Evolutionary conservation across 1,140 invertebrate species (phyloP), one percentile per base, ranked within the genome.

Genomic region (Triops cancriformis): DNA sequence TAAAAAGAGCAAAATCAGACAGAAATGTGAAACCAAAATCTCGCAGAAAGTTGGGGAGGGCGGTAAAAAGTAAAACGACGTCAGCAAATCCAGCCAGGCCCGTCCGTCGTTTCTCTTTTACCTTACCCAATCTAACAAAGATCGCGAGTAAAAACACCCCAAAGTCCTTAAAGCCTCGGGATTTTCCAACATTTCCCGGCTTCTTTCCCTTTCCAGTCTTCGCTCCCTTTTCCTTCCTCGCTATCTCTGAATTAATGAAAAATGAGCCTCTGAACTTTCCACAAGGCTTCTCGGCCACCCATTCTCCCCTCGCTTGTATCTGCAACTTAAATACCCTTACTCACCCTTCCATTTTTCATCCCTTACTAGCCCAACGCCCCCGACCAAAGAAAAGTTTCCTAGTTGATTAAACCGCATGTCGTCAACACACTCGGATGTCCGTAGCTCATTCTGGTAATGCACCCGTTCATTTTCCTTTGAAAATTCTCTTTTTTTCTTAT

Each of bases 371-470:
- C n/a, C 14, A 45, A 45, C n/a, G 31, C 7, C 31, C 7, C 7
- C 10, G 18, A 64, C 0, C 0, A 64, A 64, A 64, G 51, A 64
- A 23, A 23, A 23, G 51, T n/a, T 64, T 64, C 51, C 10, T n/a
- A 64, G 51, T 64, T 64, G 51, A 64, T 64, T 64, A 64, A 64
- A 64, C 51, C 51, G n/a, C 51, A 64, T 64, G 51, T 64, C 51
- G 51, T 23, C 51, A 64, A 64, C 51, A 64, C 51, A 64, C 51
- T 64, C 51, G 51, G 51, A 64, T 64, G 51, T 64, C 51, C 51
- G 51, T 64, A 64, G 23, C 51, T 64, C 51, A 64, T 64, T 64
- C 51, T 23, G 51, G 18, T 23, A 64, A 75, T 45, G 45, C 41
- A 42, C 74, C 14, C 28, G 18, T 28, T 37, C 41, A 75, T 27